These are phyloP conservation scores for Heliconius cydno DNA, from an alignment of 2,888 invertebrate genomes.

Conservation along the genomic window DNA sequence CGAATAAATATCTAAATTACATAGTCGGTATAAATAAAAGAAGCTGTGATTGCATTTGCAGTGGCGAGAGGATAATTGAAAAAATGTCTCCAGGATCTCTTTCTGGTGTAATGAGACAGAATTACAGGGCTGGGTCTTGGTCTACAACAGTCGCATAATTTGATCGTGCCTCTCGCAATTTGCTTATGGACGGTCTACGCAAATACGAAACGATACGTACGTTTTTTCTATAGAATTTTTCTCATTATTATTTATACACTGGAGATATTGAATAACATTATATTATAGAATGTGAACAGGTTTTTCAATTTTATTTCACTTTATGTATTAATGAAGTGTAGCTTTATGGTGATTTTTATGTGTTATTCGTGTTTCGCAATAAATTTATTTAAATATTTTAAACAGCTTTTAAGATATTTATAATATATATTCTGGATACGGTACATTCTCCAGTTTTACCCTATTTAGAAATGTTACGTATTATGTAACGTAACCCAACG, in stretches of 20 bases:
- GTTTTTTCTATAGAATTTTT: conserved; percentile 18
- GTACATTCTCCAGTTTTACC: no score
- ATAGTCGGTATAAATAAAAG: conserved; percentile 62
- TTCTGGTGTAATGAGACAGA: conserved; percentile 68
- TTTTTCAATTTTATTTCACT: background rate
- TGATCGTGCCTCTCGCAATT: conserved; percentile 38
- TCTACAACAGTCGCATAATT: conserved; percentile 48
- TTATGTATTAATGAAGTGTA: background rate
- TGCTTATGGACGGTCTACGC: conserved; percentile 24
- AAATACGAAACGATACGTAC: conserved; percentile 24
- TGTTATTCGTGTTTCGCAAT: background rate
- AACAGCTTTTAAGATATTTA: no score
- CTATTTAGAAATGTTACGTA: no score
- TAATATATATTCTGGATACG: no score
- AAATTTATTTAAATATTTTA: background rate
- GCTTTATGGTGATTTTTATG: background rate
- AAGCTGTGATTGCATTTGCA: conserved; percentile 70
- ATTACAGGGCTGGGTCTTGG: conserved; percentile 57
- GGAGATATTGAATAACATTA: conserved; percentile 28
- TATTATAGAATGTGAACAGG: conserved; percentile 1
- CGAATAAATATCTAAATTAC: conserved; percentile 60
- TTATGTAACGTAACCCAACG: no score
- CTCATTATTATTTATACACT: conserved; percentile 10
- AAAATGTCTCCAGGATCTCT: conserved; percentile 76
- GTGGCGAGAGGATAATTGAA: conserved; percentile 73